phyloP scores from a whole-genome alignment of 2,797 vertebrate genomes.

The Notolabrus celidotus region DNA sequence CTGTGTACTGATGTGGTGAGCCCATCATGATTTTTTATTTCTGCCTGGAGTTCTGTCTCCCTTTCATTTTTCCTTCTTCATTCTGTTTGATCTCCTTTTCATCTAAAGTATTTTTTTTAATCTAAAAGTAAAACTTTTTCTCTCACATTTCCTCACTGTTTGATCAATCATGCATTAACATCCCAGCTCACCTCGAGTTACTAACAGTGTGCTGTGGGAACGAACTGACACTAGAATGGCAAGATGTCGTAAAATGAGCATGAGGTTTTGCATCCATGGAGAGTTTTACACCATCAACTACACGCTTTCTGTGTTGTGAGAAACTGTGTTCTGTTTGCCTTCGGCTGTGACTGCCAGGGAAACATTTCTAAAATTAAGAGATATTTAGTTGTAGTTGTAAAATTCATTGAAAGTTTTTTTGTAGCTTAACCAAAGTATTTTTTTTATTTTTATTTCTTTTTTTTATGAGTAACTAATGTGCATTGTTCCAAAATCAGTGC shows the following conservation, averaged over 20 bases:
- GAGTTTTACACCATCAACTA: too few species aligned
- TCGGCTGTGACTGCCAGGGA: not conserved
- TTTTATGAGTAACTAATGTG: too few species aligned
- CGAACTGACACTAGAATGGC: not conserved
- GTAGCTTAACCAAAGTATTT: too few species aligned
- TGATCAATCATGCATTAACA: constrained; percentile 21
- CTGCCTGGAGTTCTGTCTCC: constrained; percentile 67
- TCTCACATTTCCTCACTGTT: constrained; percentile 28
- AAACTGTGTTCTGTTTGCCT: not conserved
- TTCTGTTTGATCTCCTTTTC: constrained; percentile 17
- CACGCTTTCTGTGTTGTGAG: too few species aligned
- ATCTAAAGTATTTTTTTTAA: constrained; percentile 5
- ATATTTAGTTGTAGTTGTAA: too few species aligned
- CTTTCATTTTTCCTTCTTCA: constrained; percentile 25
- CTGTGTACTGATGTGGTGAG: constrained; percentile 99
- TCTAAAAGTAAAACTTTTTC: constrained; percentile 29
- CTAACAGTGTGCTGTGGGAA: constrained; percentile 46
- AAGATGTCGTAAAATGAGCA: constrained; percentile 42
- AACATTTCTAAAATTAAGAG: too few species aligned
- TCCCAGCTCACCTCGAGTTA: constrained; percentile 13
- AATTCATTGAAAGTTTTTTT: too few species aligned
- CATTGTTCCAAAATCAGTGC: not conserved
- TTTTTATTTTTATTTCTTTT: too few species aligned
- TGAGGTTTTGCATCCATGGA: constrained; percentile 12
- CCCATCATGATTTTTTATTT: constrained; percentile 84